Evolutionary conservation across 2,888 invertebrate genomes (phyloP).

Genomic region (Drosophila melanosoma): DNA sequence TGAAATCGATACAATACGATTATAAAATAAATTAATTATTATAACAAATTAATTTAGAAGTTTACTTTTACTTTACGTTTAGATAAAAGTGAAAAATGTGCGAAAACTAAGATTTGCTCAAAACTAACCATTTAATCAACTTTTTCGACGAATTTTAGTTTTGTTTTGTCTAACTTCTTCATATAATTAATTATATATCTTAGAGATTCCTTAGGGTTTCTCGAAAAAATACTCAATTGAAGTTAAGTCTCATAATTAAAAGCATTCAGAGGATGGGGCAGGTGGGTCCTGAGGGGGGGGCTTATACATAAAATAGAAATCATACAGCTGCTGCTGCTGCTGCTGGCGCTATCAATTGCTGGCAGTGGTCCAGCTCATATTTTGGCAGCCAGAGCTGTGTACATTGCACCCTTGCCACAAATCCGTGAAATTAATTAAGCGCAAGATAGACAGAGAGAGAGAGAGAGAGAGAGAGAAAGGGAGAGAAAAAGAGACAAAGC

Average conservation of each 20-base stretch:
- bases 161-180: too few relatives aligned
- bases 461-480: background rate
- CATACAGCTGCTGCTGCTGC: slow-evolving; percentile 3
- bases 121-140: background rate
- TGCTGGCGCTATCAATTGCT: slow-evolving; percentile 6
- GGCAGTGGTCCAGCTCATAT: slow-evolving; percentile 21
- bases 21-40: background rate
- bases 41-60: background rate
- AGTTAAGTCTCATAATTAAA: background rate
- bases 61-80: background rate
- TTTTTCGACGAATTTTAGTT: too few relatives aligned
- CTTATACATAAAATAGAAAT: background rate
- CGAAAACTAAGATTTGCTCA: background rate
- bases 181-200: background rate
- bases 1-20: background rate
- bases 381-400: slow-evolving; percentile 8
- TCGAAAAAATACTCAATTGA: background rate
- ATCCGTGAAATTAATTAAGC: slow-evolving; percentile 79
- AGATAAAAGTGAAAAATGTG: background rate
- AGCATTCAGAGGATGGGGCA: background rate
- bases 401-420: slow-evolving; percentile 10
- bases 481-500: background rate
- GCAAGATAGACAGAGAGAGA: slow-evolving; percentile 39
- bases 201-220: background rate
- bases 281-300: background rate